Percentiles rank a stretch among this genome's conserved stretches.
These are phyloP conservation scores for Dicerorhinus sumatrensis DNA, from an alignment of 2,113 vertebrate species.

Conservation along the genomic window DNA sequence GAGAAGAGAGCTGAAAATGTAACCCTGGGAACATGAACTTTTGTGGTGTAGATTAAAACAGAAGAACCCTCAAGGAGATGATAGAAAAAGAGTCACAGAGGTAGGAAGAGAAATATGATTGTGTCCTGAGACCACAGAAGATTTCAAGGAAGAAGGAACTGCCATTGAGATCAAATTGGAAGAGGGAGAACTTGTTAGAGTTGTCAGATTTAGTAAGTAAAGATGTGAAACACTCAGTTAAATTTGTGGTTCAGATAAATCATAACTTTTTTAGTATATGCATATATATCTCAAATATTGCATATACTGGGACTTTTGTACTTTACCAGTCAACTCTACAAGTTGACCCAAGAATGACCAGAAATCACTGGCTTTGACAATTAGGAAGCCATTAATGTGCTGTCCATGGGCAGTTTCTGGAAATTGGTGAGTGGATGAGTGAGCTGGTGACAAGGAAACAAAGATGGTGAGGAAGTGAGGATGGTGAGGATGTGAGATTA, in stretches of 20 bases:
- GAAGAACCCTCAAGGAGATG: not conserved
- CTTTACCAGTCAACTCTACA: not conserved
- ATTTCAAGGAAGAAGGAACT: not conserved
- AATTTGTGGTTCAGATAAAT: constrained; percentile 41
- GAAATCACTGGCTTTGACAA: not conserved
- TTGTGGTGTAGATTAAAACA: not conserved
- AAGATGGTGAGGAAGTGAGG: not conserved
- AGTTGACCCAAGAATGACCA: not conserved
- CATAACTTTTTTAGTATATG: not conserved
- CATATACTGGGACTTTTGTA: not conserved
- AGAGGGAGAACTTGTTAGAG: not conserved
- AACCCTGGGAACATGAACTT: not conserved
- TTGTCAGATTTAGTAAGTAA: not conserved
- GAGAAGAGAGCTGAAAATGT: not conserved
- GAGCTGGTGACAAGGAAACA: not conserved
- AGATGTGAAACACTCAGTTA: not conserved
- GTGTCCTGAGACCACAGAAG: not conserved
- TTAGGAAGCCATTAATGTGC: not conserved
- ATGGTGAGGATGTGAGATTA: not conserved
- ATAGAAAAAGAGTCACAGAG: not conserved
- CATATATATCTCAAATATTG: not conserved
- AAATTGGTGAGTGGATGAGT: not conserved
- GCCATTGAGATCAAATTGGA: not conserved
- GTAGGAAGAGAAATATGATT: not conserved
- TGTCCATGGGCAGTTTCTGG: not conserved